Base-by-base conservation (phyloP, 2,797 vertebrate species). In the Anabas testudineus region DNA sequence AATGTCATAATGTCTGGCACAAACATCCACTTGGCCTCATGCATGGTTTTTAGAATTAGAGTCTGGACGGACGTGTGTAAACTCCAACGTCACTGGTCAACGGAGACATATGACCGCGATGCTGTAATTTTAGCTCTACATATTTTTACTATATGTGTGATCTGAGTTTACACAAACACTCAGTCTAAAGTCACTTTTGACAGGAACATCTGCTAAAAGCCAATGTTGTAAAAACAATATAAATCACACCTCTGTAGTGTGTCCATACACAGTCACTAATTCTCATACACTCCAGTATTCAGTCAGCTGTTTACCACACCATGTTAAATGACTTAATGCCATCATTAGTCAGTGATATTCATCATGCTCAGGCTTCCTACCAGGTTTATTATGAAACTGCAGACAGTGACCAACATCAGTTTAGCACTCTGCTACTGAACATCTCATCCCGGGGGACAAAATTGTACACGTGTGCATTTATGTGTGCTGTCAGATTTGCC, bases 401-500 rank as follows among this genome's bases (percentile, higher is more conserved):
- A 59, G 24, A 71, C 53, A 21, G 34, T n/a, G 22, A 30, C 48
- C 59, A 48, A 57, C 39, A 24, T 54, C 2, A 26, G 71, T 61
- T 55, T 15, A 55, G n/a, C n/a, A 52, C 36, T 49, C 41, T 51
- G 24, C 49, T 39, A 28, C 49, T 32, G 42, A 46, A 24, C 10
- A 28, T 70, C 36, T 64, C 6, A 55, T 49, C 18, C 48, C 52
- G 24, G 51, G 19, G 3, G 42, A 62, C 30, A 53, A 48, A 71
- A 19, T 13, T 16, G 19, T 45, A 43, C 49, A 21, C 26, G 16
- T 49, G 22, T 7, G 6, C 6, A 7, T 30, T 30, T 30, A 30
- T 2, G 16, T 10, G 36, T 22, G 16, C 2, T 46, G n/a, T 37
- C 42, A 7, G 10, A 74, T 78, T 47, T 73, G 59, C 87, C 59